Evolutionary conservation across 2,797 vertebrate species (phyloP), one percentile per base, ranked within the genome.

Genomic region (Pseudotriccus pelzelni): DNA sequence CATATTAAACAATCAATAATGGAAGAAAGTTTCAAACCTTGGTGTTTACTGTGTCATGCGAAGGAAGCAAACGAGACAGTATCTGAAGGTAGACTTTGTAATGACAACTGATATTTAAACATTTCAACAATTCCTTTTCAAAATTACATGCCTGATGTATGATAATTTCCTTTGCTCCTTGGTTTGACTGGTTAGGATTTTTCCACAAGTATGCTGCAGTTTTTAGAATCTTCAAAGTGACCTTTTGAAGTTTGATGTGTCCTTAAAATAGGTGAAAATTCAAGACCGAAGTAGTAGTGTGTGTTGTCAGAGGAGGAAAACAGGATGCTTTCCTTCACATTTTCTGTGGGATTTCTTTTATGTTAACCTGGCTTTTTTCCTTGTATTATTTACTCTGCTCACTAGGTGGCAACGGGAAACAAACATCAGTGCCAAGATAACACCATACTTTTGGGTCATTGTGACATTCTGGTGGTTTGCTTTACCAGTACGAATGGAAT

Each of bases 361-460:
- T 3, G 8, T 67, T 81, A 34, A 28, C n/a, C 5, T 88, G 41
- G 32, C 30, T 41, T 94, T 90, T 80, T 56, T 37, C 6, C 39
- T 78, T 83, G 25, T 84, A 28, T 68, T 74, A 87, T 43, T 87
- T 60, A 53, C 52, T 91, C 21, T 81, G 15, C 52, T 83, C 93
- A 77, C 60, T 15, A 67, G 87, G 62, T 94, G 94, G 95, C 93
- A 93, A 49, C 6, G 58, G 37, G 72, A 94, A 93, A 56, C 50
- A 89, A 70, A 39, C 27, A 25, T 44, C 46, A 50, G 0, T 50
- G n/a, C 47, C 43, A 5, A 53, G 12, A 3, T 37, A 41, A n/a
- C 10, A 3, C 10, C 41, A 52, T 49, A 5, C 36, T 44, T 67
- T 7, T 8, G 32, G 41, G 49, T 86, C 3, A 6, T 58, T 46